Evolutionary conservation across 2,797 vertebrate species (phyloP), one percentile per base, ranked within the genome.

Genomic region (Tokudaia muenninki): DNA sequence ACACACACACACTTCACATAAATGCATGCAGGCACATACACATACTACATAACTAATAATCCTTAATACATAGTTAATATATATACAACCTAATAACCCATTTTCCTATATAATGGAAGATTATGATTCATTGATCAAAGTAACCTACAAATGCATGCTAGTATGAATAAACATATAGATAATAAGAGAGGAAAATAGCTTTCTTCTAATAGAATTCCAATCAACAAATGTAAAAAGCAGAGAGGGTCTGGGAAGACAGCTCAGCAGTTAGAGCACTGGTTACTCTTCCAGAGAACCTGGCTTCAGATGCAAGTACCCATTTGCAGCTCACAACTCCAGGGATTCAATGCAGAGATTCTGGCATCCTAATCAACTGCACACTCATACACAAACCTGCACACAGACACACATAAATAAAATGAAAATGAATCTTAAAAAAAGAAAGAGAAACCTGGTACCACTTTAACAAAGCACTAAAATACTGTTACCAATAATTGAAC

Each of bases 381-480:
- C 50, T 16, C 47, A 52, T 3, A 87, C 44, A n/a, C 11, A 24
- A 3, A 34, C 17, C 19, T 2, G 21, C 82, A 47, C 0, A 34
- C 37, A 47, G 26, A 83, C n/a, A 50, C 77, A 79, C 77, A 29
- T 47, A 44, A 44, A 75, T 63, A 67, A 72, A 26, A 52, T 52
- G 26, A 50, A 86, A 67, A 86, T 13, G 26, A 22, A 50, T 67
- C 44, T 63, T 84, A 47, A 72, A 22, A 41, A 77, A 77, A 55
- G 5, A 24, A 61, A 41, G 22, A 94, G 55, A 95, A 96, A 92
- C 2, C 55, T 95, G 83, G 79, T 47, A 82, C 37, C 37, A 77
- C 12, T 4, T 84, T 77, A 90, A 87, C 67, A 93, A 94, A 97
- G 67, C 3, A 90, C 81, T 77, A 95, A 93, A 95, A 96, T n/a